phyloP scores from a whole-genome alignment of 1,140 invertebrate genomes.

The Nephotettix cincticeps region DNA sequence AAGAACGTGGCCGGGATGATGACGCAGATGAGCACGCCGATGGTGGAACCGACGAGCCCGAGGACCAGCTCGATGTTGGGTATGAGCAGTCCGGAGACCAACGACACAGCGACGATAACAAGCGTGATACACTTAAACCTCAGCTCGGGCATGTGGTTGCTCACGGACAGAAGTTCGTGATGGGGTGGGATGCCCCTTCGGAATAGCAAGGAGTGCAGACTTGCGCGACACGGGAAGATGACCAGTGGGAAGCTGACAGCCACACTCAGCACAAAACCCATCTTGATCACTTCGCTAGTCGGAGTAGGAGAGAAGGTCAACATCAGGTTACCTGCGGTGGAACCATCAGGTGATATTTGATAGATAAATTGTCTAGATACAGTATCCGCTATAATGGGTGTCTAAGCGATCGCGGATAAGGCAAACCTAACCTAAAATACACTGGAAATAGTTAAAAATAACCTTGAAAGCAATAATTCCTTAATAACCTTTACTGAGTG shows the following conservation, averaged over 20 bases:
- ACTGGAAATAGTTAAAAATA: too few species aligned
- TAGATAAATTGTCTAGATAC: too few species aligned
- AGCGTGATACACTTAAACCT: constrained; percentile 80
- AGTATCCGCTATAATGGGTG: too few species aligned
- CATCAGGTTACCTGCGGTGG: constrained; percentile 92
- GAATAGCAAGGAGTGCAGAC: constrained; percentile 89
- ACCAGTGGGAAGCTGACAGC: constrained; percentile 95
- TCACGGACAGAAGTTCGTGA: constrained; percentile 45
- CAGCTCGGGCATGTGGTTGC: constrained; percentile 70
- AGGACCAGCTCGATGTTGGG: constrained; percentile 92
- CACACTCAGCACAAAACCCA: constrained; percentile 92
- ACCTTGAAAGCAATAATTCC: too few species aligned
- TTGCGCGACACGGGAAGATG: constrained; percentile 93
- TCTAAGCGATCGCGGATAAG: too few species aligned
- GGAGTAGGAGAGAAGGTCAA: constrained; percentile 78
- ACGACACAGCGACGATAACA: constrained; percentile 69
- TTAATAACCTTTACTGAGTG: too few species aligned
- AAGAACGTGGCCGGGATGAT: constrained; percentile 85
- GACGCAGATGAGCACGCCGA: constrained; percentile 91
- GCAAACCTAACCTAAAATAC: too few species aligned
- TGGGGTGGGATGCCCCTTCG: constrained; percentile 56
- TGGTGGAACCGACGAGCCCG: constrained; percentile 89
- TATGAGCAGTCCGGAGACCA: constrained; percentile 73
- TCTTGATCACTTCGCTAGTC: constrained; percentile 83
- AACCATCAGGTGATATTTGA: too few species aligned